Evolutionary conservation across 2,113 vertebrate genomes (phyloP).

Genomic region (Boulengeromyrus knoepffleri): DNA sequence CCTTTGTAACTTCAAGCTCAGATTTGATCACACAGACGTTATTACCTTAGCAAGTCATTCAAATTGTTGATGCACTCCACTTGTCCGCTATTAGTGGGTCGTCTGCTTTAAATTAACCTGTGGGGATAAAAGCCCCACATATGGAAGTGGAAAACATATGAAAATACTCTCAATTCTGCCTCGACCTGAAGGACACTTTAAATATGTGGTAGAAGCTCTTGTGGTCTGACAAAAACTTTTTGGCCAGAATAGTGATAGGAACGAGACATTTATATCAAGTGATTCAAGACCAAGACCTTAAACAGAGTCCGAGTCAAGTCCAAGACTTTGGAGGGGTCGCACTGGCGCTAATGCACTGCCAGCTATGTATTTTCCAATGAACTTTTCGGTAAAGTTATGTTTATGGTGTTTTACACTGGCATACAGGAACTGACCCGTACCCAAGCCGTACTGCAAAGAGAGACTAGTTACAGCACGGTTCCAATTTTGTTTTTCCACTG

Average conservation of each 20-base stretch:
- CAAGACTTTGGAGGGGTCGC: neutral
- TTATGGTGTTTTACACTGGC: neutral
- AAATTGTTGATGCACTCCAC: neutral
- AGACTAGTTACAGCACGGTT: neutral
- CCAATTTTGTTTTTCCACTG: neutral
- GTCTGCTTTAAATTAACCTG: neutral
- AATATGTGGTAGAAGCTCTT: neutral
- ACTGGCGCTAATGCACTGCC: neutral
- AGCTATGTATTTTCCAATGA: neutral
- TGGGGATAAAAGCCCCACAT: neutral
- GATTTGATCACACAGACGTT: neutral
- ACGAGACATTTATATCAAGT: neutral
- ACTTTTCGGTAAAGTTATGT: neutral
- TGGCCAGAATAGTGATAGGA: neutral
- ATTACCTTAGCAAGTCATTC: neutral
- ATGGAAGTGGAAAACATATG: neutral
- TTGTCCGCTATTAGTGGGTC: neutral
- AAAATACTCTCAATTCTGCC: neutral
- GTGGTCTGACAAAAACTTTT: neutral
- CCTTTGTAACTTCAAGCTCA: neutral
- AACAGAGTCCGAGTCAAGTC: neutral
- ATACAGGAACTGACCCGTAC: neutral
- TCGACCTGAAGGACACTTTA: neutral
- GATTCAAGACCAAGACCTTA: neutral
- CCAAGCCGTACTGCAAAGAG: neutral